Conservation (phyloP, 2,888 invertebrate genomes). For the Oxystoma pomonae region DNA sequence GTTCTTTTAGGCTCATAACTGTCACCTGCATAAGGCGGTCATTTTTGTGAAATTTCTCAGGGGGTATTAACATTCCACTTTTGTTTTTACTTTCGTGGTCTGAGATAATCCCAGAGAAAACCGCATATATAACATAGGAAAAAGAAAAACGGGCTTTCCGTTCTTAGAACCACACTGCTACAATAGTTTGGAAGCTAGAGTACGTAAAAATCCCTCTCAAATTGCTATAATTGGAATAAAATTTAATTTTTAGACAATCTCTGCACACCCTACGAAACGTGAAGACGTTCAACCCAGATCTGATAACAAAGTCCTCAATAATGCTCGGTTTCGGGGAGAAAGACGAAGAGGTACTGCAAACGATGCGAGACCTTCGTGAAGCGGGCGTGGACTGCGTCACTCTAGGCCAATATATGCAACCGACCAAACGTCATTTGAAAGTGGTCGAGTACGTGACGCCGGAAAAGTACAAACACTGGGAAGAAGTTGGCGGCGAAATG, state of each 20-base stretch:
- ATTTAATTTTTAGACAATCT: slow-evolving; percentile 63
- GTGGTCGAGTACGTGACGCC: slow-evolving; percentile 89
- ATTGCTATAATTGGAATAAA: too few species aligned
- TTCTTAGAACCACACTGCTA: too few species aligned
- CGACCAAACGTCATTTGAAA: slow-evolving; percentile 92
- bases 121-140: too few species aligned
- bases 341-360: slow-evolving; percentile 80
- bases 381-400: slow-evolving; percentile 93
- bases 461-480: slow-evolving; percentile 86
- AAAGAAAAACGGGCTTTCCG: too few species aligned
- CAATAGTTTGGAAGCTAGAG: too few species aligned
- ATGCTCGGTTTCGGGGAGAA: slow-evolving; percentile 96
- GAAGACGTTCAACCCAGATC: slow-evolving; percentile 71
- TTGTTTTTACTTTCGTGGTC: too few species aligned
- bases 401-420: slow-evolving; percentile 99
- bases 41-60: too few species aligned
- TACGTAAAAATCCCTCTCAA: too few species aligned
- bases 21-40: too few species aligned
- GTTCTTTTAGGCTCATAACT: too few species aligned
- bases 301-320: slow-evolving; percentile 96
- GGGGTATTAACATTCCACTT: too few species aligned
- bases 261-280: slow-evolving; percentile 76
- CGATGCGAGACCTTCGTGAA: slow-evolving; percentile 77
- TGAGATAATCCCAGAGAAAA: too few species aligned
- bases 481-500: slow-evolving; percentile 70